Conservation (phyloP, 2,888 invertebrate genomes). For the Ormyrus rosae region DNA sequence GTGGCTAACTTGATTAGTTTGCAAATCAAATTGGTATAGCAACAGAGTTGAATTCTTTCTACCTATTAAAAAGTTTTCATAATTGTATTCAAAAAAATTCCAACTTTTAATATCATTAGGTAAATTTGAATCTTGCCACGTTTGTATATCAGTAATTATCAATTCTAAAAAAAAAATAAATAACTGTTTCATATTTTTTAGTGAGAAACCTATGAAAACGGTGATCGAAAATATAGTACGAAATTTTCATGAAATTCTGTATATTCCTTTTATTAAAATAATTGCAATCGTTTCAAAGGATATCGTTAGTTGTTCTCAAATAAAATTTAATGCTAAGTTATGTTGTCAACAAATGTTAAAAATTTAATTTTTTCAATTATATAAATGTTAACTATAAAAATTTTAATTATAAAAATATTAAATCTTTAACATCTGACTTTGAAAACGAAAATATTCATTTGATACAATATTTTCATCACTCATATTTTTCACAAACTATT, state of each 20-base stretch:
- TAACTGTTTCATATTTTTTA: no score
- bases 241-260: no score
- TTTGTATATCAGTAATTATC: slow-evolving; percentile 14
- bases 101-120: slow-evolving; percentile 57
- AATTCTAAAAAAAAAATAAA: slow-evolving; percentile 40
- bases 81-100: slow-evolving; percentile 59
- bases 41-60: slow-evolving; percentile 51
- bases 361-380: not conserved
- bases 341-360: not conserved
- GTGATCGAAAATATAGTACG: no score
- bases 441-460: no score
- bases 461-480: no score
- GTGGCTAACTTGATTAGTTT: not conserved
- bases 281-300: no score
- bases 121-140: slow-evolving; percentile 49
- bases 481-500: no score
- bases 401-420: not conserved
- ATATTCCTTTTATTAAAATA: no score
- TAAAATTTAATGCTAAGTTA: no score
- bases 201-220: no score
- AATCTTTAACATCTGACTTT: no score
- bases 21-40: slow-evolving; percentile 59
- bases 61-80: slow-evolving; percentile 59
- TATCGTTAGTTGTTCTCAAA: no score
- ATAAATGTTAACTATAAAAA: not conserved